Evolutionary conservation across 1,140 invertebrate species (phyloP).

Genomic region (Planococcus citri): DNA sequence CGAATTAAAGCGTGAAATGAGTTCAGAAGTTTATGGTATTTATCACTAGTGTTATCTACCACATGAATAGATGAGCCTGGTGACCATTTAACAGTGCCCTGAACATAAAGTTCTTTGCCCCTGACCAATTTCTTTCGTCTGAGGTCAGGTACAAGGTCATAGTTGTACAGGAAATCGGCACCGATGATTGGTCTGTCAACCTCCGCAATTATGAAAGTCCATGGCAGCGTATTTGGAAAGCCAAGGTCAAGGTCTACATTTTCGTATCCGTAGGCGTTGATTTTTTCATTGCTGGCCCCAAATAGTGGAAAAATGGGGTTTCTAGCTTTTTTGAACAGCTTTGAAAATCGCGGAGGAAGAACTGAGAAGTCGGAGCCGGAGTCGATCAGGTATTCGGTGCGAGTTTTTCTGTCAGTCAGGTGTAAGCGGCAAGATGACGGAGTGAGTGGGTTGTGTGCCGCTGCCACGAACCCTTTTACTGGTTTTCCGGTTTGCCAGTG

Average conservation of each 20-base stretch:
- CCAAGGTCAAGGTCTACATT: neutral
- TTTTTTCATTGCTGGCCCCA: constrained; percentile 4
- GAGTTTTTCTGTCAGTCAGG: neutral
- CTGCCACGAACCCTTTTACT: neutral
- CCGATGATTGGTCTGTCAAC: neutral
- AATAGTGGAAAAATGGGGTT: neutral
- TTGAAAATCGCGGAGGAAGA: too few species aligned
- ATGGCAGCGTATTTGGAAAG: neutral
- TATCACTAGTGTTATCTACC: neutral
- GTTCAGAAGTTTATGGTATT: neutral
- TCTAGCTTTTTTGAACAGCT: neutral
- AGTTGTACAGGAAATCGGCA: constrained; percentile 19
- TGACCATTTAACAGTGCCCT: neutral
- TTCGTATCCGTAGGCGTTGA: constrained; percentile 5
- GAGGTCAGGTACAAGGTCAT: constrained; percentile 6
- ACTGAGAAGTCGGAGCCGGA: constrained; percentile 6
- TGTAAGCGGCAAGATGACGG: neutral
- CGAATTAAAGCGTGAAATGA: neutral
- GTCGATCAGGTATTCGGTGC: neutral
- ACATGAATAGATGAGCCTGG: neutral
- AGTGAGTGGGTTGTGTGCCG: neutral
- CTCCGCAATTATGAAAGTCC: constrained; percentile 10
- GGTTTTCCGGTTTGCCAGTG: neutral
- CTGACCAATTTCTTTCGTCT: constrained; percentile 11
- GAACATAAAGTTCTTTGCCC: neutral